Evolutionary conservation across 2,888 invertebrate species (phyloP).

Genomic region (Luffia ferchaultella): DNA sequence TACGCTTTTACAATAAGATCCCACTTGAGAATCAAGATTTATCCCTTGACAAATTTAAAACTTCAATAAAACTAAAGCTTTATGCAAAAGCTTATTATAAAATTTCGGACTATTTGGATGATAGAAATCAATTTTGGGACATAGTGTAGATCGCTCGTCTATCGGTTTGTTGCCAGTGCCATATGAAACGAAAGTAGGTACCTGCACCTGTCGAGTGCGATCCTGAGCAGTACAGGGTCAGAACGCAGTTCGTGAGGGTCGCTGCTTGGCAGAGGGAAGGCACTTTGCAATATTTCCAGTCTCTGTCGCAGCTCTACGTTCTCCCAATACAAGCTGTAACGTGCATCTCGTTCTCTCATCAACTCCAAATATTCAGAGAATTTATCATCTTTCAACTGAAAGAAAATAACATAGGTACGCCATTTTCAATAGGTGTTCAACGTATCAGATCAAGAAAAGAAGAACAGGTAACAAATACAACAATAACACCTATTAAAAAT

Average conservation of each 20-base stretch:
- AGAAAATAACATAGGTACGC: conserved; percentile 1
- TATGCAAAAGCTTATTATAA: too few relatives aligned
- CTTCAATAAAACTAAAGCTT: too few relatives aligned
- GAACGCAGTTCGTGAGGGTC: conserved; percentile 26
- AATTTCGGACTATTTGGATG: too few relatives aligned
- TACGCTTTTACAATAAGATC: too few relatives aligned
- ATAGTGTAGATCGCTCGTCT: too few relatives aligned
- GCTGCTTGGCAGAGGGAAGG: conserved; percentile 21
- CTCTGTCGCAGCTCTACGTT: conserved; percentile 45
- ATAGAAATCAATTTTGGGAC: too few relatives aligned
- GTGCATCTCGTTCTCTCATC: conserved; percentile 49
- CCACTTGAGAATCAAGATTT: too few relatives aligned
- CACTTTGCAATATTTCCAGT: conserved; percentile 38
- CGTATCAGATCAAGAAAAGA: not conserved
- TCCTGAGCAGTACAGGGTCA: conserved; percentile 45
- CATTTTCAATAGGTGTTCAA: not conserved
- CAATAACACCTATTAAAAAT: not conserved
- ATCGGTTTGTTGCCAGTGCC: too few relatives aligned
- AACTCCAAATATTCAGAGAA: conserved; percentile 43
- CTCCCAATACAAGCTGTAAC: conserved; percentile 51
- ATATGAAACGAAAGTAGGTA: too few relatives aligned
- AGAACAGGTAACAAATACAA: not conserved
- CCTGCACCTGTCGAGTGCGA: conserved; percentile 53
- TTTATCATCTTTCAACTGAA: conserved; percentile 41
- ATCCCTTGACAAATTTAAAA: too few relatives aligned